Evolutionary conservation across 2,888 invertebrate genomes (phyloP).

Genomic region (Coenonympha arcania): DNA sequence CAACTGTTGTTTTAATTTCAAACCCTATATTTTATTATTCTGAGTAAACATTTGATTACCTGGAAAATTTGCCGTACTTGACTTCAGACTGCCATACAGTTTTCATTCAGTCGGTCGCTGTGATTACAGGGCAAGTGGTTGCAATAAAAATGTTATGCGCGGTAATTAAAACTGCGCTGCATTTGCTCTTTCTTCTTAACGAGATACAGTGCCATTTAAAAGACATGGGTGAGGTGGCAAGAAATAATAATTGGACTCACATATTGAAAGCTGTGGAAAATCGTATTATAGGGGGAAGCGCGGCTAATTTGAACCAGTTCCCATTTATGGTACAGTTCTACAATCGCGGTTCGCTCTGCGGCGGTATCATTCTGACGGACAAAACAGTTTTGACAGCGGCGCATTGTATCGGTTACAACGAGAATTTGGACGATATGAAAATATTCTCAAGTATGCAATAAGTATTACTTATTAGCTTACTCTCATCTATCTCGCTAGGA

Average conservation of each 20-base stretch:
- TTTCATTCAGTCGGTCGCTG: background rate
- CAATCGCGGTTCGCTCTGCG: conserved; percentile 37
- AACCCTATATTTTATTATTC: background rate
- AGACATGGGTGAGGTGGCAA: conserved; percentile 32
- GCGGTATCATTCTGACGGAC: conserved; percentile 36
- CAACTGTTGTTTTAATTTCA: conserved; percentile 1
- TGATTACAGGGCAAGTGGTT: background rate
- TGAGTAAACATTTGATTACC: no score
- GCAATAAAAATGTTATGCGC: conserved; percentile 25
- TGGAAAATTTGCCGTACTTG: no score
- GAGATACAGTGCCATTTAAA: conserved; percentile 33
- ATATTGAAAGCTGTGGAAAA: conserved; percentile 21
- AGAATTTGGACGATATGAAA: conserved; percentile 37
- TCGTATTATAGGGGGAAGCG: conserved; percentile 34
- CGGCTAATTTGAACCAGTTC: conserved; percentile 26
- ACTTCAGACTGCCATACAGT: background rate
- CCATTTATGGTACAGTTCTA: conserved; percentile 39
- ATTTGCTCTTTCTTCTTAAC: conserved; percentile 14
- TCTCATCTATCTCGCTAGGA: no score
- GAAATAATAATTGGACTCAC: conserved; percentile 24
- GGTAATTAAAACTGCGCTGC: conserved; percentile 15
- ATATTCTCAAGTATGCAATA: conserved; percentile 35
- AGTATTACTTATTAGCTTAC: background rate
- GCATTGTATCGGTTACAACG: conserved; percentile 41
- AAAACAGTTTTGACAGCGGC: conserved; percentile 41